Base-by-base conservation (phyloP, 2,888 invertebrate genomes). In the Orthosia cruda region DNA sequence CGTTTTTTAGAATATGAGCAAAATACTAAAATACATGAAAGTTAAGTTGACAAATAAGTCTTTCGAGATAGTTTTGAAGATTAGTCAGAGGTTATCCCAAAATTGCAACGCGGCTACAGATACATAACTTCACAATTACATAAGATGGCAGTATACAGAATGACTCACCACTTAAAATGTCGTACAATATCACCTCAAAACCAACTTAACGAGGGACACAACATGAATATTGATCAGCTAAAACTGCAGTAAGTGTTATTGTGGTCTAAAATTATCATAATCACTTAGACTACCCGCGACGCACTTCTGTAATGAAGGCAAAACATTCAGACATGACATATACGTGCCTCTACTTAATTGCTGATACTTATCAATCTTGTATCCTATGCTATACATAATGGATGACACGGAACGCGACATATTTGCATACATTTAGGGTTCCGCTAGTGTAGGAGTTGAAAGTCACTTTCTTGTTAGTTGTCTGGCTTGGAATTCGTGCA, bases 181-280 rank as follows among this genome's bases (percentile, higher is more conserved):
- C 16, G 40, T 32, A 32, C 47, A 58, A 64, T 66, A 83, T 70
- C 70, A 61, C 69, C 49, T 71, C 55, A 84, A 75, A 75, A 84
- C 82, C 84, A 64, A 75, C 50, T 70, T 64, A 81, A 70, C 69
- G 45, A 67, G 50, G 45, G 23, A 62, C 71, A 26, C 16, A 64
- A 13, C 18, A 74, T 78, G 80, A 85, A 85, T 86, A 74, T 70
- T 83, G 63, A 87, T 64, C 26, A 77, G 50, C 18, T 55, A 49
- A 74, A 79, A 74, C 66, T 83, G 80, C 80, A 86, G 50, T 78
- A 61, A 52, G 59, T 68, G 61, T 84, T 70, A 74, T 69, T 77
- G 71, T 72, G 40, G 74, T 77, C 57, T 70, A 73, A 74, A 82
- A 80, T 80, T 87, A 83, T 81, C 77, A 83, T 88, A 82, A 77